phyloP scores from a whole-genome alignment of 1,140 invertebrate genomes.

The Hyphantria cunea region DNA sequence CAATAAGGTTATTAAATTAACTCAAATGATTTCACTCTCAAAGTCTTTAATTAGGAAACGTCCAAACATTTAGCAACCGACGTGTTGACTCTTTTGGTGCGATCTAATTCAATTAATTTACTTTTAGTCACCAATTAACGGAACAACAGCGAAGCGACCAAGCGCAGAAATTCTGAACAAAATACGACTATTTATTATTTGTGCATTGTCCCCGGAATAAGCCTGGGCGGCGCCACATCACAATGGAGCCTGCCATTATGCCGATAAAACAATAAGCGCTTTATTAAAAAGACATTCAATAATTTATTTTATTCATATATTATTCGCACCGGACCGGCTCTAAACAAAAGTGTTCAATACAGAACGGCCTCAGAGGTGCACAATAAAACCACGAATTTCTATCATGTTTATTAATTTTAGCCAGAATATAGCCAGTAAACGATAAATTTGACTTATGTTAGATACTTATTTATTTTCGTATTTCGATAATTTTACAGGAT shows the following conservation, averaged over 20 bases:
- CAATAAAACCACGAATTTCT: conserved; percentile 16
- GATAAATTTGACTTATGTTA: conserved; percentile 22
- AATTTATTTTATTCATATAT: conserved; percentile 79
- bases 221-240: conserved; percentile 60
- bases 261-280: conserved; percentile 76
- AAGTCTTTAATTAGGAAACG: conserved; percentile 48
- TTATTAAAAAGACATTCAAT: conserved; percentile 81
- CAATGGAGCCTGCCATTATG: conserved; percentile 68
- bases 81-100: conserved; percentile 65
- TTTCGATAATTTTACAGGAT: neutral
- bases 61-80: conserved; percentile 65
- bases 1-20: conserved; percentile 62
- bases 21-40: conserved; percentile 50
- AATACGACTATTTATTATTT: conserved; percentile 80
- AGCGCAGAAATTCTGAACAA: conserved; percentile 72
- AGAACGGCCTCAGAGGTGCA: conserved; percentile 27
- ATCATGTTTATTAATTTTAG: conserved; percentile 23
- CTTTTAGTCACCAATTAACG: conserved; percentile 72
- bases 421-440: conserved; percentile 8
- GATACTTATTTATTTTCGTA: conserved; percentile 13
- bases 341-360: conserved; percentile 66
- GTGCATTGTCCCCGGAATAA: conserved; percentile 62
- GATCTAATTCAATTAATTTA: conserved; percentile 77
- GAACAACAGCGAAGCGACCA: conserved; percentile 71
- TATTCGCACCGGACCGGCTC: conserved; percentile 61